phyloP scores from a whole-genome alignment of 35 echinoderm and acorn worm species.

The Ophioderma brevispina region DNA sequence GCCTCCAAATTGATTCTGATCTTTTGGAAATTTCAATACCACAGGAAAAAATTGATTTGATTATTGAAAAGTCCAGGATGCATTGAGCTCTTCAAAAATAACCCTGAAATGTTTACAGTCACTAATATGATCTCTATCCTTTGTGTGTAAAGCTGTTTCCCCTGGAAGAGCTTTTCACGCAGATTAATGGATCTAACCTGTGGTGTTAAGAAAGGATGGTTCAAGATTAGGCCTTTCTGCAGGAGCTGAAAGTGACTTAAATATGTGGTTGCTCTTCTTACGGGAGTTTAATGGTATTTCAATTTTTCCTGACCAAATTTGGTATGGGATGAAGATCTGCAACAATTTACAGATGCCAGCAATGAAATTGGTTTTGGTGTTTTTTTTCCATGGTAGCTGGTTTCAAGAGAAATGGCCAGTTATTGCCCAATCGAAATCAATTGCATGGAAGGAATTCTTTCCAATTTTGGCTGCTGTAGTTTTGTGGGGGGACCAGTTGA shows the following conservation, averaged over 20 bases:
- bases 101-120: background rate
- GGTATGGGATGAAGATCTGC: background rate
- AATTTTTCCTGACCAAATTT: background rate
- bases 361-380: background rate
- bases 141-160: background rate
- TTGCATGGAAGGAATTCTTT: slow-evolving; percentile 24
- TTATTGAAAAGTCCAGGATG: background rate
- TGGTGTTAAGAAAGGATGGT: background rate
- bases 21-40: too few relatives aligned
- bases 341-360: slow-evolving; percentile 16
- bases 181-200: slow-evolving; percentile 20
- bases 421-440: background rate
- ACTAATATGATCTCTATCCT: slow-evolving; percentile 8
- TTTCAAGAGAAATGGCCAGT: background rate
- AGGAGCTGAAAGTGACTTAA: slow-evolving; percentile 14
- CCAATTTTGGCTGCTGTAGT: slow-evolving; percentile 15
- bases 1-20: too few relatives aligned
- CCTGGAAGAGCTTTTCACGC: slow-evolving; percentile 24
- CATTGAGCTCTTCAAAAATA: background rate
- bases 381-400: background rate
- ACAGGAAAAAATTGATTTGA: background rate
- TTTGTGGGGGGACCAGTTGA: background rate
- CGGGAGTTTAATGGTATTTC: background rate
- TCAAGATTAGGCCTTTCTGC: background rate
- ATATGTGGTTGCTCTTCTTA: background rate